Percentiles rank a stretch among this genome's conserved stretches.
phyloP scores from a whole-genome alignment of 2,113 vertebrate species.

The Antechinus flavipes region DNA sequence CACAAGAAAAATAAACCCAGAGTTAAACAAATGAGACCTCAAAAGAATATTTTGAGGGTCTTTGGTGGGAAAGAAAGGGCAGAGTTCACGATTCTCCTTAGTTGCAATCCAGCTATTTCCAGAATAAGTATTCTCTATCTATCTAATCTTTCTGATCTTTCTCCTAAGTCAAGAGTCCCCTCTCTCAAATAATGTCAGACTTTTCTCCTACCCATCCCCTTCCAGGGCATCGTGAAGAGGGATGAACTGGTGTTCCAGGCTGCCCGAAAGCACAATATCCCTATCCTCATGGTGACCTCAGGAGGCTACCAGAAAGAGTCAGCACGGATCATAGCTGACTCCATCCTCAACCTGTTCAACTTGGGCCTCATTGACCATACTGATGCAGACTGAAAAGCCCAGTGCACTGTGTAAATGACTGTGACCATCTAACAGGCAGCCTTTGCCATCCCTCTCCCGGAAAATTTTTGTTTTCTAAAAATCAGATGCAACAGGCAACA shows the following conservation, averaged over 20 bases:
- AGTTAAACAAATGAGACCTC: not conserved
- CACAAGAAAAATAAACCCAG: not conserved
- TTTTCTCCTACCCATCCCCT: not conserved
- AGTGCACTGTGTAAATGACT: slow-evolving; percentile 47
- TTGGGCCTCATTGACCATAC: slow-evolving; percentile 88
- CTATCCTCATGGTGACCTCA: slow-evolving; percentile 96
- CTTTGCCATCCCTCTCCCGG: slow-evolving; percentile 54
- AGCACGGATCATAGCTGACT: slow-evolving; percentile 95
- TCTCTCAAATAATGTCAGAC: not conserved
- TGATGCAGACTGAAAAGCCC: not conserved
- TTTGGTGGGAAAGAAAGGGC: not conserved
- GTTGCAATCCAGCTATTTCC: not conserved
- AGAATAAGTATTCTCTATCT: not conserved
- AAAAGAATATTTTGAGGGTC: not conserved
- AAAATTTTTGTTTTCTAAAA: slow-evolving; percentile 10
- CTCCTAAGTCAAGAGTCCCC: not conserved
- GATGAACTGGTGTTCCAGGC: slow-evolving; percentile 93
- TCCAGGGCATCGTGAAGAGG: slow-evolving; percentile 93
- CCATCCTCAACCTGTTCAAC: slow-evolving; percentile 92
- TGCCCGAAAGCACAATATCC: slow-evolving; percentile 86
- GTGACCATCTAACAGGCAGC: not conserved
- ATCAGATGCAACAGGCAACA: not conserved
- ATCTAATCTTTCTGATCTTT: not conserved
- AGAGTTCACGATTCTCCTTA: not conserved
- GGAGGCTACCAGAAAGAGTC: slow-evolving; percentile 97